Conservation (phyloP, 2,113 vertebrate genomes). For the Sorex fumeus region DNA sequence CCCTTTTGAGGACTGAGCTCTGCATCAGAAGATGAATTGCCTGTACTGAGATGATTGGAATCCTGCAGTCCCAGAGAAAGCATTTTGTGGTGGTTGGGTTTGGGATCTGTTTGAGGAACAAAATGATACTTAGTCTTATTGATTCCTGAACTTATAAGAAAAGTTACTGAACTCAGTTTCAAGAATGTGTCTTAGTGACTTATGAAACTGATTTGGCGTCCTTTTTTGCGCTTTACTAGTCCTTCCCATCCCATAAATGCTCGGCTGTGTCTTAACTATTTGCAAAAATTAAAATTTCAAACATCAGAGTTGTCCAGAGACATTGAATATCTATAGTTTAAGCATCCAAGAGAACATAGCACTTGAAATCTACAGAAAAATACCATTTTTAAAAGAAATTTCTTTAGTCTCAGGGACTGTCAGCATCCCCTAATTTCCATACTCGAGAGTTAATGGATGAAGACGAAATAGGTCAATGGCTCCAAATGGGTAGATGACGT, state of each 20-base stretch:
- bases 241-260: not conserved
- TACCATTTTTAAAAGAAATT: slow-evolving; percentile 40
- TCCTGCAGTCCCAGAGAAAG: slow-evolving; percentile 9
- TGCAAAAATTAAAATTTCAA: slow-evolving; percentile 22
- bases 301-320: slow-evolving; percentile 5
- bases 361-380: slow-evolving; percentile 27
- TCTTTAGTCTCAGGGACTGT: slow-evolving; percentile 50
- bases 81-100: slow-evolving; percentile 29
- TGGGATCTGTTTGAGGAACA: not conserved
- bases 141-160: slow-evolving; percentile 12
- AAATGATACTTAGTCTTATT: slow-evolving; percentile 12
- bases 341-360: not conserved
- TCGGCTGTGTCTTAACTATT: not conserved
- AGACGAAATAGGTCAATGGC: slow-evolving; percentile 18
- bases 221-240: slow-evolving; percentile 35
- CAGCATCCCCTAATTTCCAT: slow-evolving; percentile 30
- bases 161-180: slow-evolving; percentile 44
- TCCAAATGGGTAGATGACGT: not conserved
- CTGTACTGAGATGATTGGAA: not conserved
- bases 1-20: not conserved
- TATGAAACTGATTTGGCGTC: not conserved
- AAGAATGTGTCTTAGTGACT: slow-evolving; percentile 39
- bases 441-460: not conserved
- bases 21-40: not conserved
- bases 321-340: not conserved